Conservation (phyloP, 1,140 invertebrate genomes). For the Drosophila sp. region DNA sequence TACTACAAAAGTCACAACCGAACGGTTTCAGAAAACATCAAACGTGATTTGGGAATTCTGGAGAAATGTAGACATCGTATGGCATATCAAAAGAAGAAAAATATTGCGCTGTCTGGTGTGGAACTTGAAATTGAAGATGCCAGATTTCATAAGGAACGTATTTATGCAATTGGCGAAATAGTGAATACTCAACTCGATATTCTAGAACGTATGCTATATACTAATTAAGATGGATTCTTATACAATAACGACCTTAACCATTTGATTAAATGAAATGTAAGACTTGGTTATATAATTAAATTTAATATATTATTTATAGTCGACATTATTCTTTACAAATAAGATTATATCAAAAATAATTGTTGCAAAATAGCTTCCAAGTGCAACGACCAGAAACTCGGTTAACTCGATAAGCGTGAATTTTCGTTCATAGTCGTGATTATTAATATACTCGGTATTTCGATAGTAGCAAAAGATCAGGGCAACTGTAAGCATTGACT, state of each 20-base stretch:
- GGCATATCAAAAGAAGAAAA: neutral
- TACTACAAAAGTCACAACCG: slow-evolving; percentile 26
- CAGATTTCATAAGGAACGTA: slow-evolving; percentile 12
- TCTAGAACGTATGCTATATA: neutral
- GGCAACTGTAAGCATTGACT: slow-evolving; percentile 18
- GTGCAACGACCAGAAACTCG: neutral
- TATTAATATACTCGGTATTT: neutral
- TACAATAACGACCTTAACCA: too few species aligned
- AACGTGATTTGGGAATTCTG: neutral
- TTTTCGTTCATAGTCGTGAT: neutral
- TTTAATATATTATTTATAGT: neutral
- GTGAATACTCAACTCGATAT: slow-evolving; percentile 42
- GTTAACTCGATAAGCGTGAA: neutral
- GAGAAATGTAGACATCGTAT: neutral
- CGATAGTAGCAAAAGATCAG: slow-evolving; percentile 18
- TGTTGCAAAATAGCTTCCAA: slow-evolving; percentile 8
- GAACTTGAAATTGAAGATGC: slow-evolving; percentile 7
- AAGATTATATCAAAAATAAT: slow-evolving; percentile 3
- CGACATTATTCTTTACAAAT: too few species aligned
- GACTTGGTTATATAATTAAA: neutral
- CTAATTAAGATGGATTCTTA: neutral
- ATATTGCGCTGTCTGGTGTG: neutral
- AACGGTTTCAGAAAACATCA: slow-evolving; percentile 49
- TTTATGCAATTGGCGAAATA: slow-evolving; percentile 28
- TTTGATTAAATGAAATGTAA: too few species aligned